Evolutionary conservation across 2,888 invertebrate genomes (phyloP).

Genomic region (Serripes groenlandicus): DNA sequence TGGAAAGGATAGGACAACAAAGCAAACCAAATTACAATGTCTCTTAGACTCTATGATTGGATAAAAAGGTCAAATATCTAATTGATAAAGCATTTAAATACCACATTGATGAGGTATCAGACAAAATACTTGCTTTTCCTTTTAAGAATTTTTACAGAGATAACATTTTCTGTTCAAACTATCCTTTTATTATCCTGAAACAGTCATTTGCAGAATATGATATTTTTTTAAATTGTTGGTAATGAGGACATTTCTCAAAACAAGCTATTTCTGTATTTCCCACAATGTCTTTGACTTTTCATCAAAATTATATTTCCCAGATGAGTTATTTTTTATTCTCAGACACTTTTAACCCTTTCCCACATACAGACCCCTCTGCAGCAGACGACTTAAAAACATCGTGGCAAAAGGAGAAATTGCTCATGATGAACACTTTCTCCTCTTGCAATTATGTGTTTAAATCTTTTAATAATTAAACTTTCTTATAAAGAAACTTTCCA

Average conservation of each 20-base stretch:
- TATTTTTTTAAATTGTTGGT: background rate
- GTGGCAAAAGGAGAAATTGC: background rate
- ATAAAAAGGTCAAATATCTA: too few relatives aligned
- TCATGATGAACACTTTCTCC: background rate
- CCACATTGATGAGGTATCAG: too few relatives aligned
- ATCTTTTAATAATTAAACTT: too few relatives aligned
- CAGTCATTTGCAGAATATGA: background rate
- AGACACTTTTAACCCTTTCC: too few relatives aligned
- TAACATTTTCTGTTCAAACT: background rate
- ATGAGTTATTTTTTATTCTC: too few relatives aligned
- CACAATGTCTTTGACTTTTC: background rate
- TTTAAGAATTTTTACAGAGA: background rate
- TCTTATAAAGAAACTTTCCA: too few relatives aligned
- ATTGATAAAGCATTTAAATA: too few relatives aligned
- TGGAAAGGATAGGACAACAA: too few relatives aligned
- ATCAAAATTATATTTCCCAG: too few relatives aligned
- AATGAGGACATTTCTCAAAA: background rate
- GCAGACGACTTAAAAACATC: background rate
- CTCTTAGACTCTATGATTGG: too few relatives aligned
- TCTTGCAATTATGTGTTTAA: background rate
- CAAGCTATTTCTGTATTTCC: background rate
- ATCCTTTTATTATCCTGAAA: background rate
- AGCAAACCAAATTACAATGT: too few relatives aligned
- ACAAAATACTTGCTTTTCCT: constrained; percentile 3
- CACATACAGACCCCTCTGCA: background rate